These are phyloP conservation scores for Chromis chromis DNA, from an alignment of 2,797 vertebrate species.

Conservation along the genomic window DNA sequence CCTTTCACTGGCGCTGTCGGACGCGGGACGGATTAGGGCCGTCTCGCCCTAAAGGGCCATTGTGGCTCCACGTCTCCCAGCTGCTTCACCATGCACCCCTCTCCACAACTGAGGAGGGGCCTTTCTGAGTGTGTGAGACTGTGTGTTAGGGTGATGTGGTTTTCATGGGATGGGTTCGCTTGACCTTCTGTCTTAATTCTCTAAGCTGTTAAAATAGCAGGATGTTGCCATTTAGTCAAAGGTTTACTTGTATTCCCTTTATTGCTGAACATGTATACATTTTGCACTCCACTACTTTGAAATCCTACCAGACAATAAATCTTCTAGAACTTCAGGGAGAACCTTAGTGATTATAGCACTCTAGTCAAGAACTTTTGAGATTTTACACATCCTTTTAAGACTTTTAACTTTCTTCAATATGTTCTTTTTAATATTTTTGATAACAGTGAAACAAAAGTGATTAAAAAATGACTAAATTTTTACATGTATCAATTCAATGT, in stretches of 20 bases:
- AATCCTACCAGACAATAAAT: neutral
- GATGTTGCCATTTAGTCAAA: slow-evolving; percentile 27
- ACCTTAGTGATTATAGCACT: slow-evolving; percentile 1
- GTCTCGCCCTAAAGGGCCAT: slow-evolving; percentile 84
- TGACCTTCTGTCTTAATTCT: slow-evolving; percentile 71
- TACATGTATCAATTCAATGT: neutral
- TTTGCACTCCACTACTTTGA: neutral
- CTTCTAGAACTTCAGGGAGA: slow-evolving; percentile 2
- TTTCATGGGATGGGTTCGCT: slow-evolving; percentile 46
- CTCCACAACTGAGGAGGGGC: slow-evolving; percentile 71
- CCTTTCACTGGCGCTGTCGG: slow-evolving; percentile 81
- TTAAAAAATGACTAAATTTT: neutral
- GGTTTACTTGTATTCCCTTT: slow-evolving; percentile 21
- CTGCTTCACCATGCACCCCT: slow-evolving; percentile 77
- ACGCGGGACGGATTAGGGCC: slow-evolving; percentile 81
- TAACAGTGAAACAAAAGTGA: neutral
- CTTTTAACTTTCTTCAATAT: neutral
- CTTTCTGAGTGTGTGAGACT: slow-evolving; percentile 42
- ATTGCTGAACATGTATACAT: slow-evolving; percentile 8
- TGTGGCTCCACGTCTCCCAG: slow-evolving; percentile 83
- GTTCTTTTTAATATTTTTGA: neutral
- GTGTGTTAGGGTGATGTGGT: slow-evolving; percentile 36
- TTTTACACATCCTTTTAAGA: neutral
- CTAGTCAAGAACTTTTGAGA: neutral
- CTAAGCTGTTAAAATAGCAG: slow-evolving; percentile 37